These are phyloP conservation scores for Uria lomvia DNA, from an alignment of 2,113 vertebrate species.

Conservation along the genomic window DNA sequence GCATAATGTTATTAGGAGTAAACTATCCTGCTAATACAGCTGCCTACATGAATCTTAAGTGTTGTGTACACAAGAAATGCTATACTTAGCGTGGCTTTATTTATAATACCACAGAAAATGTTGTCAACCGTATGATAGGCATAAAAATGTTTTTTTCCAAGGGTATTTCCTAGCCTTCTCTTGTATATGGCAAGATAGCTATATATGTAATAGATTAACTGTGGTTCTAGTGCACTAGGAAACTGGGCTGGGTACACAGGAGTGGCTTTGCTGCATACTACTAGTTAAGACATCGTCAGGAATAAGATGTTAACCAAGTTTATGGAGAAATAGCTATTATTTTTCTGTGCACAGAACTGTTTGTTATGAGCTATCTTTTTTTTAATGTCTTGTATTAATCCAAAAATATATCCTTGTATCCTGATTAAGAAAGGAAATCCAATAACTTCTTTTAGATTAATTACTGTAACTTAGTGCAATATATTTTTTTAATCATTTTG, in stretches of 20 bases:
- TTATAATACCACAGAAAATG: neutral
- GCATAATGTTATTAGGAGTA: neutral
- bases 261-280: neutral
- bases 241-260: fast-evolving
- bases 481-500: neutral
- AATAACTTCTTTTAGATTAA: neutral
- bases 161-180: neutral
- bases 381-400: neutral
- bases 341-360: neutral
- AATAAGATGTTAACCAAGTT: neutral
- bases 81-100: neutral
- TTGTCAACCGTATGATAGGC: neutral
- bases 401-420: neutral
- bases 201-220: neutral
- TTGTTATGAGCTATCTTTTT: neutral
- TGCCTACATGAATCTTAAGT: neutral
- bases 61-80: neutral
- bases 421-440: neutral
- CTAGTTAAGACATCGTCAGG: neutral
- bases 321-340: neutral
- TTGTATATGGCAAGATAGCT: neutral
- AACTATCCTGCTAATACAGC: neutral
- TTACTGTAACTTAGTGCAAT: neutral
- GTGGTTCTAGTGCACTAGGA: neutral
- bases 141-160: neutral